Base-by-base conservation (phyloP, 1,140 invertebrate genomes). In the Apis laboriosa region DNA sequence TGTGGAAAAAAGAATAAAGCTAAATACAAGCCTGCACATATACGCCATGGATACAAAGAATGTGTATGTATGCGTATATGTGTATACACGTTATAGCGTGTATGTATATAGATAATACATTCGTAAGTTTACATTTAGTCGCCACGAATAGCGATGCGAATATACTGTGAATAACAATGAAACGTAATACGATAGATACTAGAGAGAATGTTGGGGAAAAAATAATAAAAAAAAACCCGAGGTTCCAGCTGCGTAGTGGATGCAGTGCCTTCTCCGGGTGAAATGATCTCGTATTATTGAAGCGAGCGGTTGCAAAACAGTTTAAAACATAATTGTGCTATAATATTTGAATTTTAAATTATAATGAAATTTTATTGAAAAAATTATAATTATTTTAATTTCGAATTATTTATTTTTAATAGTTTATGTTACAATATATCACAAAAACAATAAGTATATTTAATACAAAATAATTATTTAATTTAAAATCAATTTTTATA, bases 71-170 rank as follows among this genome's bases (percentile, higher is more conserved):
- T 34, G 68, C 12, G 15, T 49, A 34, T 43, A 34, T 49, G 74
- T 64, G 73, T 24, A 49, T 43, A 73, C 70, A 74, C 51, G 34
- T 28, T 61, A 49, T 60, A 58, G 21, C 55, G 60, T 77, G 55
- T 56, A 61, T 77, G 72, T 75, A 86, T 58, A 88, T 88, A 88
- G 70, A 75, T 77, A 84, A 80, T 78, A 88, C 76, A 88, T 56
- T 80, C 74, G 61, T 76, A 85, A 88, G 74, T 56, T 86, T 88
- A 88, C 86, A 86, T 88, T 88, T 88, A 88, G 84, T 85, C 80
- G 80, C 84, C 87, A 85, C 55, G 24, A 84, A 79, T 89, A 86
- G 81, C 75, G 77, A 88, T 79, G 67, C 83, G 84, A 70, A 89
- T 89, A 83, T 81, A 86, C 77, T 89, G 61, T 86, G 24, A 24